Evolutionary conservation across 1,140 invertebrate genomes (phyloP).

Genomic region (Pantala flavescens): DNA sequence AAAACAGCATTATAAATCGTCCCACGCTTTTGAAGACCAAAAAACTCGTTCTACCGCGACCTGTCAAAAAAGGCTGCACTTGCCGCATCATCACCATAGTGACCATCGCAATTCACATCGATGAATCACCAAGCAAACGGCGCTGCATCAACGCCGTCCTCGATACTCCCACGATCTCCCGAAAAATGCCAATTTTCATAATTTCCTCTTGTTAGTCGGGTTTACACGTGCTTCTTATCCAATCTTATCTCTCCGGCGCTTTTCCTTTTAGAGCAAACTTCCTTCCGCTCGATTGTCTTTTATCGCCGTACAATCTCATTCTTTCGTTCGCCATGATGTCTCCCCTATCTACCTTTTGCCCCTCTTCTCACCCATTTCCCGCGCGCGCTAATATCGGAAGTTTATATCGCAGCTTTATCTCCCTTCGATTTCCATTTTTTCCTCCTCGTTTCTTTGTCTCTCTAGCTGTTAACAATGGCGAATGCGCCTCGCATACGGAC

Average conservation of each 20-base stretch:
- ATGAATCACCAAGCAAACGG: too few relatives aligned
- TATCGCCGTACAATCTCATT: conserved; percentile 9
- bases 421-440: neutral
- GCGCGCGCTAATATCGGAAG: neutral
- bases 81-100: too few relatives aligned
- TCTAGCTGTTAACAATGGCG: neutral
- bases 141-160: neutral
- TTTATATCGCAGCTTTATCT: conserved; percentile 3
- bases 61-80: neutral
- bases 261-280: conserved; percentile 8
- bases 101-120: too few relatives aligned
- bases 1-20: too few relatives aligned
- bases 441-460: neutral
- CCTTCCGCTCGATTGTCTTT: conserved; percentile 4
- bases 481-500: too few relatives aligned
- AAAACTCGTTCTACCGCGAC: too few relatives aligned
- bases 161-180: neutral
- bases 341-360: neutral
- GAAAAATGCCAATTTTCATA: conserved; percentile 3
- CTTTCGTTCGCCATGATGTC: neutral
- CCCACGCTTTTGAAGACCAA: too few relatives aligned
- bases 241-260: neutral
- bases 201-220: neutral
- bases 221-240: conserved; percentile 4
- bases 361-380: neutral